A percentile compares a stretch with the other conserved stretches of the same genome.
These are phyloP conservation scores for Laterallus jamaicensis DNA, from an alignment of 2,113 vertebrate species.

Conservation along the genomic window DNA sequence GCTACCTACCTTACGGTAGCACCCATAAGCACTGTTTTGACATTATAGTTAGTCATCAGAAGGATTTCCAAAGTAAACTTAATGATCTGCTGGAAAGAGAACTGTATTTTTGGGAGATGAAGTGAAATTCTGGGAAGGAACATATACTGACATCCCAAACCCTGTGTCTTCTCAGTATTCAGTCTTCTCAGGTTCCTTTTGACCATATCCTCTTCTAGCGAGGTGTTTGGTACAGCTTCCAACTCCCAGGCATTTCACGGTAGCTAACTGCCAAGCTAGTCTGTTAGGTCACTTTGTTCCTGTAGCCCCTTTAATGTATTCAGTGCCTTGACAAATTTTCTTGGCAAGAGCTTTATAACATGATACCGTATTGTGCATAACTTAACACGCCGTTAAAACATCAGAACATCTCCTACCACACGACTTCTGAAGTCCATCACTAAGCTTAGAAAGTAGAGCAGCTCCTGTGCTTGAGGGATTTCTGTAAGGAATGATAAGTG, in stretches of 20 bases:
- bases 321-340: background rate
- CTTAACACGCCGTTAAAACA: background rate
- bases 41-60: background rate
- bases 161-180: background rate
- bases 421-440: background rate
- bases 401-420: background rate
- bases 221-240: background rate
- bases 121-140: background rate
- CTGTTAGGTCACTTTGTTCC: background rate
- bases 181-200: background rate
- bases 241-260: background rate
- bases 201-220: background rate
- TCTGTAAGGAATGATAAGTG: fast-evolving
- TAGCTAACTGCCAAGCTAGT: background rate
- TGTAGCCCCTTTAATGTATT: background rate
- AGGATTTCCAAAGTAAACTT: background rate
- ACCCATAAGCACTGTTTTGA: background rate
- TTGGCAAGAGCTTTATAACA: background rate
- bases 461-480: background rate
- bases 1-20: background rate
- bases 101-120: background rate
- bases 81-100: background rate
- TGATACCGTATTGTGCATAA: background rate
- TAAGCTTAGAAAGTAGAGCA: background rate
- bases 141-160: background rate